phyloP scores from a whole-genome alignment of 2,113 vertebrate species.

The Epinephelus moara region DNA sequence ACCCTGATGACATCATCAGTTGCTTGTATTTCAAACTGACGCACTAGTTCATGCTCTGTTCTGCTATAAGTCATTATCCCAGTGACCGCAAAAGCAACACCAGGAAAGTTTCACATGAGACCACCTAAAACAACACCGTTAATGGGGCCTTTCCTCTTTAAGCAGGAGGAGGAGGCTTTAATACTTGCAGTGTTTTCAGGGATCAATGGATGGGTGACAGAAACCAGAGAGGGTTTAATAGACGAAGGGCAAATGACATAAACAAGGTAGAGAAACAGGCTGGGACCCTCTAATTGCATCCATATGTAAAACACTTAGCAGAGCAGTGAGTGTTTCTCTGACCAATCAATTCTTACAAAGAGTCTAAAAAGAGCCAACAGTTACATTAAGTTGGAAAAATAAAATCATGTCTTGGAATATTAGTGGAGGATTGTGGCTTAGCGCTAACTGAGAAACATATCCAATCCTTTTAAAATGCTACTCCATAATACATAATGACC shows the following conservation, averaged over 20 bases:
- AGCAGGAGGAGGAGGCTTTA: conserved; percentile 21
- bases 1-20: background rate
- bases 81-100: conserved; percentile 7
- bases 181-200: conserved; percentile 46
- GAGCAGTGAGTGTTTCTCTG: background rate
- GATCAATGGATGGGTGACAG: conserved; percentile 52
- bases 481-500: background rate
- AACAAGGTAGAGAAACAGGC: conserved; percentile 44
- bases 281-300: conserved; percentile 49
- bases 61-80: background rate
- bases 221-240: conserved; percentile 50
- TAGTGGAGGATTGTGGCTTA: background rate
- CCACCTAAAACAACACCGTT: conserved; percentile 58
- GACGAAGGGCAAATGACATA: conserved; percentile 35
- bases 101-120: conserved; percentile 2
- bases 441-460: background rate
- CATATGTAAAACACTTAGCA: conserved; percentile 48
- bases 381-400: background rate
- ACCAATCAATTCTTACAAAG: background rate
- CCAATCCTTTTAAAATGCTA: background rate
- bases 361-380: background rate
- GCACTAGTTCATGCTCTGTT: background rate
- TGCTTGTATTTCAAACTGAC: background rate
- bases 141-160: conserved; percentile 52
- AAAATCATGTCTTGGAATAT: background rate